Base-by-base conservation (phyloP, 2,888 invertebrate genomes). In the Agrochola lota region DNA sequence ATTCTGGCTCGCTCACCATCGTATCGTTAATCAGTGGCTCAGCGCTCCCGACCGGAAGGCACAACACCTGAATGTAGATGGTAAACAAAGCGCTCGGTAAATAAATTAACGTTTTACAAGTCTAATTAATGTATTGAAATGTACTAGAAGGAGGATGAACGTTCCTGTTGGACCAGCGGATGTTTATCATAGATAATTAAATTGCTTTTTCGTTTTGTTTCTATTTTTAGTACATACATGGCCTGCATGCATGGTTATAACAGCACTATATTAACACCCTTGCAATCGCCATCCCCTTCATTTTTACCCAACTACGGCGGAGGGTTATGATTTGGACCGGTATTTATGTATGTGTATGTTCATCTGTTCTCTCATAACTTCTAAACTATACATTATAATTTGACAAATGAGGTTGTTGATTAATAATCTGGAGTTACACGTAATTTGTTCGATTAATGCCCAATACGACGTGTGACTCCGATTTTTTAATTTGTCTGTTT, bases 101-200 rank as follows among this genome's bases (percentile, higher is more conserved):
- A 83, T 85, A 76, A 85, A 76, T 80, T 78, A 74, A 67, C 64
- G 71, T 57, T 85, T 79, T 69, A 85, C 83, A 85, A 81, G 78
- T 85, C 77, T 83, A 85, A 83, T 83, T 73, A 80, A 80, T 71
- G 71, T 62, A 71, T 77, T 74, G 30, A 70, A 70, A 62, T 68
- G 72, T 73, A 74, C 63, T 73, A n/a, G 67, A 79, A 76, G 57
- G 55, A 78, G 62, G 49, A 43, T 69, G 67, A 35, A 26, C 63
- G 69, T 26, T 76, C 5, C 55, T 69, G 67, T 30, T 40, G 8
- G n/a, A 63, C 35, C 12, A 66, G 12, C 35, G 17, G 23, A 17
- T 64, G 46, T 71, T 64, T 76, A 57, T 71, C 35, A 70, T 63
- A 26, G 20, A 52, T 71, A 71, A 63, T 71, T 68, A 55, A 57